Base-by-base conservation (phyloP, 2,113 vertebrate genomes). In the Halichoerus grypus region DNA sequence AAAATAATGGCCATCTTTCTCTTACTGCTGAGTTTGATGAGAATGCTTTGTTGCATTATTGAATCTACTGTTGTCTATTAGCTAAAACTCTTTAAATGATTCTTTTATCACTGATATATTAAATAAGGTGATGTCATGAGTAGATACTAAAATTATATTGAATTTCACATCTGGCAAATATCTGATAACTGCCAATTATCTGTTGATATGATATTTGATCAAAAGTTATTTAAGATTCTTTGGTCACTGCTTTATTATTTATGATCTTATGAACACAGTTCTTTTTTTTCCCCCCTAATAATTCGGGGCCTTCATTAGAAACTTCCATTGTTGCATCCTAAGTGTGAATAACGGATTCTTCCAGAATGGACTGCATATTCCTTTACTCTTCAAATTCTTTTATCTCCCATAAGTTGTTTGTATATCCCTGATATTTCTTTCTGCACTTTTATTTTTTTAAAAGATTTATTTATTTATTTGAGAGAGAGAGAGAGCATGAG, bases 361-460 rank as follows among this genome's bases (percentile, higher is more conserved):
- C 16, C 15, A 51, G 57, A 69, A 90, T 65, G 11, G 7, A 81
- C 3, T 0, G 2, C 28, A 28, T 82, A 19, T 85, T 49, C 2
- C 46, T 82, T 69, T 53, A 65, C 8, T 42, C 69, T 92, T 76
- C 9, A 24, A 96, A 57, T 86, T 74, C 1, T 94, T 91, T 96
- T 93, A 65, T 92, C 4, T 59, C 14, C 7, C 49, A n/a, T 81
- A 71, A 49, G 77, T 55, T 88, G 24, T 92, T 72, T 86, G 15
- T 69, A 11, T n/a, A 76, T 51, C 6, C 28, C 0, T 86, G 15
- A 67, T 28, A 74, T 46, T 59, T 87, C 10, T 86, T 83, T 95
- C 31, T 69, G 33, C 16, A n/a, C 31, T n/a, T 67, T 18, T 22
- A 59, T 59, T n/a, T n/a, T 67, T 69, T 10, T 3, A 21, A 7